These are phyloP conservation scores for Dryococelus australis DNA, from an alignment of 2,888 invertebrate species.

Conservation along the genomic window DNA sequence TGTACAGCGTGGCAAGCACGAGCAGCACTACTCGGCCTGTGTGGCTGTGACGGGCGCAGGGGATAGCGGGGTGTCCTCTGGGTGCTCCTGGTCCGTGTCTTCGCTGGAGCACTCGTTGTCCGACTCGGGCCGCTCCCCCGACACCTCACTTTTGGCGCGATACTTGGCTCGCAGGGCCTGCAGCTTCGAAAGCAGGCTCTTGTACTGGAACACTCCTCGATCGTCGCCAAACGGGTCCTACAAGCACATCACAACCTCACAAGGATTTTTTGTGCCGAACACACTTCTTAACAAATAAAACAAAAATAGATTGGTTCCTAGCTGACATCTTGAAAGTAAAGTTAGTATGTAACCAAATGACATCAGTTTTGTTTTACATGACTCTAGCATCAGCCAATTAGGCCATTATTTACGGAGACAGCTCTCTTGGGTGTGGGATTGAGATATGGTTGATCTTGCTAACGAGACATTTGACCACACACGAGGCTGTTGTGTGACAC, in stretches of 20 bases:
- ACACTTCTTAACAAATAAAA: not conserved
- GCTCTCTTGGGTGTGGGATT: too few relatives aligned
- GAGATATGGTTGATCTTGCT: too few relatives aligned
- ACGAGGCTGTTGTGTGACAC: too few relatives aligned
- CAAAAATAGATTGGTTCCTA: too few relatives aligned
- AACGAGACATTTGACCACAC: too few relatives aligned
- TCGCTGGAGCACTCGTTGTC: constrained; percentile 41
- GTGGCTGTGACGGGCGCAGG: not conserved
- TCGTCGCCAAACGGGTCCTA: constrained; percentile 54
- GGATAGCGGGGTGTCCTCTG: not conserved
- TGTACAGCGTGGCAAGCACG: not conserved
- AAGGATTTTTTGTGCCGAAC: not conserved
- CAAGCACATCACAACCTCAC: constrained; percentile 33
- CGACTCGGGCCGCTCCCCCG: constrained; percentile 28
- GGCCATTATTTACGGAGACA: too few relatives aligned
- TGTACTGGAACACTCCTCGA: constrained; percentile 52
- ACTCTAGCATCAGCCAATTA: too few relatives aligned
- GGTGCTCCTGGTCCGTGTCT: constrained; percentile 37
- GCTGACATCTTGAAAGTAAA: too few relatives aligned
- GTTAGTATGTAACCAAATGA: too few relatives aligned
- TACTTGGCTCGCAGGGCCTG: constrained; percentile 48
- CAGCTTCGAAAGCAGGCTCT: constrained; percentile 48
- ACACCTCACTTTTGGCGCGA: constrained; percentile 13
- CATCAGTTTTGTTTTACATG: too few relatives aligned
- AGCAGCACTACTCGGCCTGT: not conserved